Evolutionary conservation across 2,888 invertebrate species (phyloP).

Genomic region (Macaria liturata): DNA sequence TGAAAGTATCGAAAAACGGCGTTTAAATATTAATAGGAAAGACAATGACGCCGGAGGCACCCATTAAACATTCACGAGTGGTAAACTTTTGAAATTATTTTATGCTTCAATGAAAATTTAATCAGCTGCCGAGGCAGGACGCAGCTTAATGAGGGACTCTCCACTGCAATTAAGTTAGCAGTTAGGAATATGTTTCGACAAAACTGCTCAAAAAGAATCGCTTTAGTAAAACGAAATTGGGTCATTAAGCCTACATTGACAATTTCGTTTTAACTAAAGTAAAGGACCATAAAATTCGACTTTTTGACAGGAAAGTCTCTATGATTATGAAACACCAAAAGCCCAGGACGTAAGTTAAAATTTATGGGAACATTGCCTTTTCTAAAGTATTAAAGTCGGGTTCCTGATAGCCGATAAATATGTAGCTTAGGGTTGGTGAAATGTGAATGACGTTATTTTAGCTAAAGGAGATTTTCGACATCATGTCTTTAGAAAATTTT

Average conservation of each 20-base stretch:
- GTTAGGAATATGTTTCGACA: too few species aligned
- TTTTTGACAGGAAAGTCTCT: too few species aligned
- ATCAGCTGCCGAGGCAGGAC: conserved; percentile 35
- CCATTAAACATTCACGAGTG: conserved; percentile 32
- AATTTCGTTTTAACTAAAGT: too few species aligned
- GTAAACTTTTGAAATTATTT: conserved; percentile 43
- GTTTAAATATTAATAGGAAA: conserved; percentile 26
- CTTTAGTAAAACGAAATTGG: too few species aligned
- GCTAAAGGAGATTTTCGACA: conserved; percentile 2
- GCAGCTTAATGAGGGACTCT: conserved; percentile 46
- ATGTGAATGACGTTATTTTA: conserved; percentile 35
- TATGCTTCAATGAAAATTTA: conserved; percentile 47
- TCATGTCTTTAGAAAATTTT: too few species aligned
- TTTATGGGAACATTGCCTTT: conserved; percentile 13
- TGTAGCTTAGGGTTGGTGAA: conserved; percentile 38
- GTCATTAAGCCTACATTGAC: too few species aligned
- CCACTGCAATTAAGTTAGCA: conserved; percentile 47
- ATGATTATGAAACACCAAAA: conserved; percentile 2
- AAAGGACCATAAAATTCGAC: too few species aligned
- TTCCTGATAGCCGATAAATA: conserved; percentile 38
- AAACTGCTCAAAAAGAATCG: too few species aligned
- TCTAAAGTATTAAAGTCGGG: conserved; percentile 2
- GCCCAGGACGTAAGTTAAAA: conserved; percentile 5
- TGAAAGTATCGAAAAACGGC: conserved; percentile 12
- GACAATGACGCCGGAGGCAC: conserved; percentile 22